Base-by-base conservation (phyloP, 2,113 vertebrate genomes). In the Motacilla alba region DNA sequence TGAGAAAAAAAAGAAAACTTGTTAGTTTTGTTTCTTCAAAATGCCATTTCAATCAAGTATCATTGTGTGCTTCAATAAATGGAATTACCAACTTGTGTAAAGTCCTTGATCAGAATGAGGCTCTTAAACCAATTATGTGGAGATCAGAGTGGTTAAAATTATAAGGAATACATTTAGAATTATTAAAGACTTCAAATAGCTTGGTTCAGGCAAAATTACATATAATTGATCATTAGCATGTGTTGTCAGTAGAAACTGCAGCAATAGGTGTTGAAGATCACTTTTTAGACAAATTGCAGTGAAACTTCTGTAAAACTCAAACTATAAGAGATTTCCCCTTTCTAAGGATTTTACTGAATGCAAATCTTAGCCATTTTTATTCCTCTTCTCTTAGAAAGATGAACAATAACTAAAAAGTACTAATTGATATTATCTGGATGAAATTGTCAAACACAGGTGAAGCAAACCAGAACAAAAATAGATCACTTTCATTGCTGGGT, bases 51-150 rank as follows among this genome's bases (percentile, higher is more conserved):
- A 93, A 95, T 91, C 90, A 93, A 95, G 92, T 84, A 79, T 87
- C 64, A 70, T 80, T 93, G 44, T 94, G 33, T 88, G 59, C 92
- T 95, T 77, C 74, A 95, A 95, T 81, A 95, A 95, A 94, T 95
- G 83, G 83, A 94, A 93, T 86, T 97, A 91, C 70, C 68, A 96
- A 90, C 79, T 96, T 85, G 50, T 89, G 18, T 81, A 44, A 94
- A 95, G 92, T 91, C 83, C 90, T 94, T 91, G 79, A 94, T 96
- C 89, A 91, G 84, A 97, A 94, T 90, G 79, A 96, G 93, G 84
- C 89, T 96, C 91, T 97, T 95, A 95, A 96, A 91, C 52, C 88
- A 96, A 96, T 97, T 96, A 96, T 79, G 84, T 91, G 73, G 82
- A 96, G 92, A 94, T 95, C 89, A 85, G 72, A 94, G 89, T 87